Percentiles rank a stretch among this genome's conserved stretches.
These are phyloP conservation scores for Gallinago stenura DNA, from an alignment of 2,797 vertebrate species.

Conservation along the genomic window DNA sequence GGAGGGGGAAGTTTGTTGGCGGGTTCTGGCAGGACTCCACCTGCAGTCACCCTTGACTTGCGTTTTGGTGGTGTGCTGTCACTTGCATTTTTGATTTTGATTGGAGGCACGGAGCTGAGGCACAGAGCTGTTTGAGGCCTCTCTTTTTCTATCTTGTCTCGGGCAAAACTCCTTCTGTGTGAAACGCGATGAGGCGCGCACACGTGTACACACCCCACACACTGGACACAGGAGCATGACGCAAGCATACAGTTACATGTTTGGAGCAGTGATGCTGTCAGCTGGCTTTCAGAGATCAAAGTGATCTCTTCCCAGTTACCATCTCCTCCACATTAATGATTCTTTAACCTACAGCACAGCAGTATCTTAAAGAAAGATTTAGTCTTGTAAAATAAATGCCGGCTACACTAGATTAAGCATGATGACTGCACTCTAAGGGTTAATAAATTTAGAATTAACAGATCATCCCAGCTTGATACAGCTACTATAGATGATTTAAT, in stretches of 20 bases:
- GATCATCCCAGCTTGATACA: conserved; percentile 86
- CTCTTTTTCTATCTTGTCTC: neutral
- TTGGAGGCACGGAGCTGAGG: neutral
- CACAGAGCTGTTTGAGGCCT: neutral
- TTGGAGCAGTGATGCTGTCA: neutral
- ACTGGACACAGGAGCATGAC: rapidly evolving
- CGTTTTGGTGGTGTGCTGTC: rapidly evolving
- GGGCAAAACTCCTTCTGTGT: neutral
- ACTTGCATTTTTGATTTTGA: neutral
- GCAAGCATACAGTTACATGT: neutral
- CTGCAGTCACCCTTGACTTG: neutral
- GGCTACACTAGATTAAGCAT: conserved; percentile 83
- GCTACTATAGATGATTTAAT: conserved; percentile 86
- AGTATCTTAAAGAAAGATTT: conserved; percentile 77
- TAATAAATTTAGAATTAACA: conserved; percentile 89
- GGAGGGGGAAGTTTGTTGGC: neutral
- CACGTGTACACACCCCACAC: neutral
- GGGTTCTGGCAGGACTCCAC: neutral
- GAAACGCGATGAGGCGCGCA: neutral
- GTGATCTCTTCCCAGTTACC: conserved; percentile 41
- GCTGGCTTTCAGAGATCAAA: conserved; percentile 39
- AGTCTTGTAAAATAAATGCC: conserved; percentile 80
- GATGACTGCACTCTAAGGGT: conserved; percentile 85
- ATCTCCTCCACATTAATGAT: conserved; percentile 62
- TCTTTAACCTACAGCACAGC: conserved; percentile 72